Conservation (phyloP, 2,797 vertebrate genomes). For the Telmatherina bonti region DNA sequence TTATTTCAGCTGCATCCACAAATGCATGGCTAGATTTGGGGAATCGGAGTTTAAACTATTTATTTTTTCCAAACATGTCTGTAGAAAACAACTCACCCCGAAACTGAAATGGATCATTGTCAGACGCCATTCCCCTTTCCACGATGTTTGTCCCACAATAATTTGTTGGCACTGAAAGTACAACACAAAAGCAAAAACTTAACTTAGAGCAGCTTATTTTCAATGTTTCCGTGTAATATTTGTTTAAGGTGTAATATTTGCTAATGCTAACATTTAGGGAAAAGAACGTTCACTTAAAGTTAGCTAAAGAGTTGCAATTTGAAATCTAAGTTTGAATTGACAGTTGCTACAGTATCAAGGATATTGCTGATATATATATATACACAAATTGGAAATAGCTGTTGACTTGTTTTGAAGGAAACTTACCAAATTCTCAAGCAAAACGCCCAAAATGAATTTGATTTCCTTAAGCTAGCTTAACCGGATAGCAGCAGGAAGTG, state of each 20-base stretch:
- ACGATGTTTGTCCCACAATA: background rate
- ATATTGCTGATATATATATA: background rate
- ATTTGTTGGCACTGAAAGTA: background rate
- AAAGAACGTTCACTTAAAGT: background rate
- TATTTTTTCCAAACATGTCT: background rate
- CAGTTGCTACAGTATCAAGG: background rate
- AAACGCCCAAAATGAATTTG: constrained; percentile 28
- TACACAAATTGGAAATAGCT: background rate
- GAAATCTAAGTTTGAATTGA: background rate
- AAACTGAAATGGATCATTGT: constrained; percentile 87
- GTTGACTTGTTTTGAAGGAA: background rate
- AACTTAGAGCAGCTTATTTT: background rate
- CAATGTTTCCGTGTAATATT: accelerated
- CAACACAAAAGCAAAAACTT: constrained; percentile 1
- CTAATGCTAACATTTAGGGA: background rate
- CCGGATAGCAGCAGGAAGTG: constrained; percentile 25
- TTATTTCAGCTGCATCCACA: background rate
- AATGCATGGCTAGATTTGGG: background rate
- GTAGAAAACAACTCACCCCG: constrained; percentile 78
- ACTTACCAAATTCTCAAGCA: constrained; percentile 29
- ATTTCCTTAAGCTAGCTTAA: constrained; percentile 13
- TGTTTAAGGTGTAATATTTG: background rate
- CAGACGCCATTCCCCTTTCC: constrained; percentile 83
- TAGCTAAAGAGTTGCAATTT: constrained; percentile 22
- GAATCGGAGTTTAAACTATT: background rate